Evolutionary conservation across 2,888 invertebrate genomes (phyloP), one percentile per base, ranked within the genome.

Genomic region (Eretmocerus hayati): DNA sequence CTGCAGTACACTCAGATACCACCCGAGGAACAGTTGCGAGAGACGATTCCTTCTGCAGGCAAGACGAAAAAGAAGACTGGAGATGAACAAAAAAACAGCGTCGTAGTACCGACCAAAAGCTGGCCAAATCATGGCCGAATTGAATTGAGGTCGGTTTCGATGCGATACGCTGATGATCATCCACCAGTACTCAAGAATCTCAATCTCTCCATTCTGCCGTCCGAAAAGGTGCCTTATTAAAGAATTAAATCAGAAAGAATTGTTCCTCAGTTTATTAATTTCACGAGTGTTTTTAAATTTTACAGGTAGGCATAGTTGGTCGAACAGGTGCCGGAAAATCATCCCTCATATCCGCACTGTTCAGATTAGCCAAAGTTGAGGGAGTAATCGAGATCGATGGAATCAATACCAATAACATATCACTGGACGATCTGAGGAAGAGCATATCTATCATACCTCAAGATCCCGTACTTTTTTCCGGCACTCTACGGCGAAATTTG

Each of bases 301-400:
- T 52, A 1, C 36, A 71, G 77, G 62, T 84, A 36, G 84, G 84
- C 30, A 79, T 84, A 39, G 82, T 84, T 6, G 85, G 85, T 15
- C 70, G 85, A 54, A 85, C 85, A 1, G 85, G 85, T 5, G 84
- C n/a, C n/a, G n/a, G n/a, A n/a, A n/a, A n/a, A n/a, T n/a, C n/a
- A n/a, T n/a, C n/a, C n/a, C n/a, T n/a, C n/a, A n/a, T n/a, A n/a
- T n/a, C n/a, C n/a, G n/a, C n/a, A n/a, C n/a, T n/a, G n/a, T n/a
- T n/a, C n/a, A n/a, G n/a, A n/a, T n/a, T n/a, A n/a, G n/a, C n/a
- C n/a, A n/a, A n/a, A n/a, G n/a, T n/a, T n/a, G n/a, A n/a, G n/a
- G n/a, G n/a, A n/a, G n/a, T n/a, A n/a, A n/a, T n/a, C n/a, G n/a
- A n/a, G n/a, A n/a, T n/a, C n/a, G n/a, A n/a, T n/a, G n/a, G n/a